phyloP scores from a whole-genome alignment of 2,113 vertebrate species.

The Stictonetta naevosa region DNA sequence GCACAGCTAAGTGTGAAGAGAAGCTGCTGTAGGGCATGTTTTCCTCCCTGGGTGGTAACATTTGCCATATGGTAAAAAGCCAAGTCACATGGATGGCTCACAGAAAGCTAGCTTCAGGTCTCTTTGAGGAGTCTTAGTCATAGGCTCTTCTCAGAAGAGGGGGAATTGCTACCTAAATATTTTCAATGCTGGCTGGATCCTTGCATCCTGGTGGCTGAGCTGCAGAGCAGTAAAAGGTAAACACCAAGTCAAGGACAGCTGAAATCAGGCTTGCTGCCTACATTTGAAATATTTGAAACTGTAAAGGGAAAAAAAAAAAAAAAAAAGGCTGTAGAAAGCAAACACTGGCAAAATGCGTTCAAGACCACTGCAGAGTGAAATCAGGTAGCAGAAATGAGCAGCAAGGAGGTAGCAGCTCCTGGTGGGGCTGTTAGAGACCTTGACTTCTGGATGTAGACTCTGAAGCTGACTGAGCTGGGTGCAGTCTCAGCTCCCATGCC shows the following conservation, averaged over 20 bases:
- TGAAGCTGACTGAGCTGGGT: not conserved
- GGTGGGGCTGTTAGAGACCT: not conserved
- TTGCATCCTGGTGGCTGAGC: not conserved
- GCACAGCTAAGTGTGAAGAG: not conserved
- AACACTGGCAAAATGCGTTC: not conserved
- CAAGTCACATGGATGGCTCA: not conserved
- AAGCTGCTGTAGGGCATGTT: not conserved
- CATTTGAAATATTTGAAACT: not conserved
- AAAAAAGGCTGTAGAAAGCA: not conserved
- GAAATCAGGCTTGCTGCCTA: not conserved
- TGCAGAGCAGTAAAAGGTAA: not conserved
- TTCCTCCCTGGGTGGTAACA: not conserved
- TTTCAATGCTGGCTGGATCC: not conserved
- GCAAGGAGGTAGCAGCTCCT: not conserved
- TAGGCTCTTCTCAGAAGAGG: not conserved
- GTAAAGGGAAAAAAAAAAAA: not conserved
- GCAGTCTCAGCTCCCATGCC: not conserved
- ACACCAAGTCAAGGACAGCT: not conserved
- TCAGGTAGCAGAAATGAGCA: conserved; percentile 27
- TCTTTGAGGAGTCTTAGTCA: not conserved
- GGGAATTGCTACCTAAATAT: not conserved
- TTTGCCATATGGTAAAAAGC: not conserved
- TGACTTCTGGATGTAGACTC: not conserved
- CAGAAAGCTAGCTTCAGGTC: not conserved
- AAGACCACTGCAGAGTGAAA: not conserved